These are phyloP conservation scores for Picathartes gymnocephalus DNA, from an alignment of 2,113 vertebrate genomes.

Conservation along the genomic window DNA sequence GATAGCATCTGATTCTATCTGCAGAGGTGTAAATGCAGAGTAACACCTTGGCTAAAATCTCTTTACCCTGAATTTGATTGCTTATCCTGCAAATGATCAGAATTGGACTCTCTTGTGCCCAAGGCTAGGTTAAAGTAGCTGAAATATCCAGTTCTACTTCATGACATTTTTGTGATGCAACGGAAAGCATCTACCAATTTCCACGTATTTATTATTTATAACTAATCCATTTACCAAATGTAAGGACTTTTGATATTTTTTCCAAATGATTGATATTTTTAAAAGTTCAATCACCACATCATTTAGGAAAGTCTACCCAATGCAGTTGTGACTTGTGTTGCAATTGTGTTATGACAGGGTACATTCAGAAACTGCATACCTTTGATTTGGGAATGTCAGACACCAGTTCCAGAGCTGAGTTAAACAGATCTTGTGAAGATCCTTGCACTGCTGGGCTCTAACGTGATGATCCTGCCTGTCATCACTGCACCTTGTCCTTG, in stretches of 20 bases:
- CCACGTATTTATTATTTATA: constrained; percentile 26
- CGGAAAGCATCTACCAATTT: neutral
- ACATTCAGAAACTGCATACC: neutral
- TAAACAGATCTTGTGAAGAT: neutral
- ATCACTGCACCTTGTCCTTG: neutral
- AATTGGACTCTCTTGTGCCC: constrained; percentile 42
- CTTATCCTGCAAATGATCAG: constrained; percentile 36
- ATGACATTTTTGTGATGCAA: constrained; percentile 51
- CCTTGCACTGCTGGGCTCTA: neutral
- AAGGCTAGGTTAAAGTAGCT: constrained; percentile 35
- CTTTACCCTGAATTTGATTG: neutral
- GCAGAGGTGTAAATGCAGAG: constrained; percentile 47
- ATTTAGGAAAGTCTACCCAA: neutral
- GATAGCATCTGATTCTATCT: constrained; percentile 43
- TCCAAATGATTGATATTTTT: constrained; percentile 6
- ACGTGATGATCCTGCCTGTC: neutral
- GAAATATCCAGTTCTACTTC: constrained; percentile 39
- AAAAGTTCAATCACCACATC: neutral
- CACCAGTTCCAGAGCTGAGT: neutral
- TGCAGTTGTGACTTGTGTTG: neutral
- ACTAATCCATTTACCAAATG: constrained; percentile 10
- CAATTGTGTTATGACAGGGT: neutral
- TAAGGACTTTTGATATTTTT: neutral
- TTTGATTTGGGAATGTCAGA: neutral
- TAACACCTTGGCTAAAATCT: neutral